Conservation (phyloP, 1,140 invertebrate species). For the roundworm (Caenorhabditis elegans) region DNA sequence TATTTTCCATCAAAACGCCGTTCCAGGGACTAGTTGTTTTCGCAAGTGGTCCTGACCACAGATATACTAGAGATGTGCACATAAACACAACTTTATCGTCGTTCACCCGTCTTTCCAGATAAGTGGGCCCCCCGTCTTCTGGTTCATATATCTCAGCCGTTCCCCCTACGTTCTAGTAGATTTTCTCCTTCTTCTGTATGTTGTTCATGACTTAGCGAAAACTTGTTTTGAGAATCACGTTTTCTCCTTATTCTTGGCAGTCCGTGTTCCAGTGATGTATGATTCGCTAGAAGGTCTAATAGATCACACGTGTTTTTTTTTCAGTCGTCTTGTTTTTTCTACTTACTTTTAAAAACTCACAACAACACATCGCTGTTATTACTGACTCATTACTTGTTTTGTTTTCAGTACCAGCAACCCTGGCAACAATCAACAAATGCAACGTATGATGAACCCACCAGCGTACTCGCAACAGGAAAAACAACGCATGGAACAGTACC, state of each 20-base stretch:
- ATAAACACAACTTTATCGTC: background rate
- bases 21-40: conserved; percentile 14
- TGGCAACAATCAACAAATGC: background rate
- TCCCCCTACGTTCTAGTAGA: background rate
- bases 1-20: background rate
- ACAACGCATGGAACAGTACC: conserved; percentile 5
- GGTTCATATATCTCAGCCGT: background rate
- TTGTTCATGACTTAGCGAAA: conserved; percentile 26
- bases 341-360: background rate
- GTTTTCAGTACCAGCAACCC: background rate
- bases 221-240: conserved; percentile 21
- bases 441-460: conserved; percentile 18
- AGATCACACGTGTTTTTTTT: background rate
- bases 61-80: background rate
- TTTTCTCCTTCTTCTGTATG: background rate
- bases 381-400: background rate
- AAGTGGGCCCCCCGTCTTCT: background rate
- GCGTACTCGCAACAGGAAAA: conserved; percentile 5
- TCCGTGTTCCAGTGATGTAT: conserved; percentile 5
- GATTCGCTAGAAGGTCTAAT: background rate
- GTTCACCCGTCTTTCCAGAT: background rate
- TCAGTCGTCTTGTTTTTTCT: background rate
- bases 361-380: background rate
- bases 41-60: conserved; percentile 7
- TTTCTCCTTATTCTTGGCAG: background rate